Evolutionary conservation across 2,113 vertebrate genomes (phyloP), one percentile per base, ranked within the genome.

Genomic region (Sylvietta virens): DNA sequence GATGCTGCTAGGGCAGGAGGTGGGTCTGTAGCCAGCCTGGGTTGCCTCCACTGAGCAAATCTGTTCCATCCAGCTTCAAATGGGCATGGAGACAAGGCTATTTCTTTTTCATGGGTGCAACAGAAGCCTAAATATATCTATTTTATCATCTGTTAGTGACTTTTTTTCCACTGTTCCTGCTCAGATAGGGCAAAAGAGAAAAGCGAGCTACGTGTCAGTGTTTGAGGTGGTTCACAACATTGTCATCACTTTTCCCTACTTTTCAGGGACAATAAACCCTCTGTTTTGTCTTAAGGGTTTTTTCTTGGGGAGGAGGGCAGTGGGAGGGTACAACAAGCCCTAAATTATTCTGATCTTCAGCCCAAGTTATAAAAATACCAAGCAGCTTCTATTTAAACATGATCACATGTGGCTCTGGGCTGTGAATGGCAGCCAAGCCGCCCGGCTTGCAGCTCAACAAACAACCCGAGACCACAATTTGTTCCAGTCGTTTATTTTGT

Each of bases 401-500:
- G 45, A 16, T 48, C n/a, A 50, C 71, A 66, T 5, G 15, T 18
- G 47, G 44, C 44, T 56, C 53, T 74, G 80, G 48, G 23, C 16
- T 27, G 65, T 30, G 87, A 89, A 40, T 5, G 51, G 70, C 60
- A 82, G 81, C 72, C 88, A 71, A 65, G 66, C 50, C 3, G 15
- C 20, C 27, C 0, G 0, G 23, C 70, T 35, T 30, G 30, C 78
- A 37, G 37, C 71, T 61, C 61, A n/a, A 33, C n/a, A 70, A 85
- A 28, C 70, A 86, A 81, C 66, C 77, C 44, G 35, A 91, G 74
- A 31, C 60, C 18, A 6, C 31, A 8, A 1, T 56, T 92, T 92
- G 69, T 95, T 96, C 90, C 84, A 92, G 84, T 96, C 19, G 3
- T 94, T 93, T 97, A 96, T 97, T 97, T 95, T 60, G 81, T 92